Base-by-base conservation (phyloP, 2,888 invertebrate genomes). In the Archips xylosteana region DNA sequence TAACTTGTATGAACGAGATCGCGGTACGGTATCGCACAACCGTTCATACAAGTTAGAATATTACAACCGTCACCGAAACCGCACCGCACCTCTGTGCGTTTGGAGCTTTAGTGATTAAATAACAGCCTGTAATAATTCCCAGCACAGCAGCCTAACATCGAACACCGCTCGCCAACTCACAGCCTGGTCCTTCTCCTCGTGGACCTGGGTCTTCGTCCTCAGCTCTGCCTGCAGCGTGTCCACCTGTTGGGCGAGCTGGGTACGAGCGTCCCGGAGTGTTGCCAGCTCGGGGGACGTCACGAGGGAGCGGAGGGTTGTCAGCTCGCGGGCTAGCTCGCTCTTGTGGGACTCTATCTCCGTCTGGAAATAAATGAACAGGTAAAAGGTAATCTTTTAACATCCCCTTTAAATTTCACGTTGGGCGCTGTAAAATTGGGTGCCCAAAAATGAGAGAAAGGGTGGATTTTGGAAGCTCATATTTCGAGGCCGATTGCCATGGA, bases 291-390 rank as follows among this genome's bases (percentile, higher is more conserved):
- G 88, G 8, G 82, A 85, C 0, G 80, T 66, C 36, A 95, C 77
- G 75, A 90, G 92, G 76, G 89, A 81, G 85, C 85, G 88, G 10
- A 95, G 83, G 0, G 87, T 82, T 2, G 89, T 85, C 5, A 95
- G 87, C 81, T 95, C 92, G 10, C 87, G 88, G 9, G 89, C 86
- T 59, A 95, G 79, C 23, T 91, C 88, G 0, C 82, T 80, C 70
- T 92, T 93, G 77, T 95, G 95, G 54, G 86, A 85, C 76, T 95
- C 93, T 47, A 95, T 87, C 80, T 95, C 95, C 42, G 87, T 92
- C 95, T 95, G 80, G 15, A 75, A 71, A 51, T 2, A 8, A 23
- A 15, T 32, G n/a, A 23, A 57, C 8, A 12, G 49, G 12, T 12
- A 4, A 49, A n/a, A 49, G 12, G 9, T 9, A 45, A 45, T 45